phyloP scores from a whole-genome alignment of 1,140 invertebrate genomes.

The Linepithema humile region DNA sequence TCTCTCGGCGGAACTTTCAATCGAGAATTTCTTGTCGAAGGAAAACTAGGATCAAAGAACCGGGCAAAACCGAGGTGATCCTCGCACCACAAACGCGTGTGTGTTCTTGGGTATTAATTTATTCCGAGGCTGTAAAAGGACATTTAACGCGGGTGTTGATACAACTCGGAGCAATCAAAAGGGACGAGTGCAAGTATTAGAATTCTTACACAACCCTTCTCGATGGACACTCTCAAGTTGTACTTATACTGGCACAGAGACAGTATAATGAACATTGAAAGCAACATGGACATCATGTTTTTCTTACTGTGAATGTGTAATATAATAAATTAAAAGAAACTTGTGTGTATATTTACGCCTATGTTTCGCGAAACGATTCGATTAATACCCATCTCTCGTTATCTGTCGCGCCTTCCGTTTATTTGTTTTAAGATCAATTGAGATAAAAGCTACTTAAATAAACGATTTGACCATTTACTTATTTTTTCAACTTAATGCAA shows the following conservation, averaged over 20 bases:
- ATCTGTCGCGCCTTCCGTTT: conserved; percentile 21
- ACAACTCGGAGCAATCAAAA: not conserved
- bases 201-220: conserved; percentile 18
- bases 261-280: conserved; percentile 44
- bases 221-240: conserved; percentile 50
- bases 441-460: conserved; percentile 36
- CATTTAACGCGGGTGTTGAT: conserved; percentile 37
- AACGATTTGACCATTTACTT: conserved; percentile 7
- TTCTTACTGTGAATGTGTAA: conserved; percentile 74
- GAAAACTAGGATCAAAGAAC: conserved; percentile 16
- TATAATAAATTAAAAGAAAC: conserved; percentile 73
- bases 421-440: conserved; percentile 8
- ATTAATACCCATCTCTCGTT: conserved; percentile 22
- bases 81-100: conserved; percentile 26
- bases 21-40: not conserved
- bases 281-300: conserved; percentile 53
- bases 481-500: not conserved
- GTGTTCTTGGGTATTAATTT: conserved; percentile 52
- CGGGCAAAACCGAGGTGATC: not conserved
- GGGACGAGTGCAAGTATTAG: conserved; percentile 17
- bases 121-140: conserved; percentile 5
- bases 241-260: conserved; percentile 31
- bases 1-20: not conserved
- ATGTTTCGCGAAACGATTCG: conserved; percentile 9
- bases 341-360: conserved; percentile 48